Evolutionary conservation across 2,113 vertebrate species (phyloP).

Genomic region (Xyrauchen texanus): DNA sequence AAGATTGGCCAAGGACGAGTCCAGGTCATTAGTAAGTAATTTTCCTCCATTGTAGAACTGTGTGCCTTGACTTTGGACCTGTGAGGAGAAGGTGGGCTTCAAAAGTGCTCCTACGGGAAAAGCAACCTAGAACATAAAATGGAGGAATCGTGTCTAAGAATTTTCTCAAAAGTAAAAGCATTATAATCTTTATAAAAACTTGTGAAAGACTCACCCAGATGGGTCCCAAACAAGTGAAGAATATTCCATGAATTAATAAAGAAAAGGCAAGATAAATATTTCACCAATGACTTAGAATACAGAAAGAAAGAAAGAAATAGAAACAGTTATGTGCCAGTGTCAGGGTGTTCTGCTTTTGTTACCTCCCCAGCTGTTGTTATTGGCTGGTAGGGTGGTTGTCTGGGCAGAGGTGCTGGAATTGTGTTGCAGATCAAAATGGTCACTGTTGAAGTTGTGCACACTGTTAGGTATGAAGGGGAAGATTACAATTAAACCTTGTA

Average conservation of each 20-base stretch:
- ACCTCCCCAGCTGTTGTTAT: slow-evolving; percentile 90
- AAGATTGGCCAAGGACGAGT: slow-evolving; percentile 85
- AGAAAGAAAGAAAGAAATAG: neutral
- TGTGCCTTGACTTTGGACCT: slow-evolving; percentile 73
- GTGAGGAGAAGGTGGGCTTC: slow-evolving; percentile 76
- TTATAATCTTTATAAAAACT: neutral
- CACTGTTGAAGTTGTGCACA: slow-evolving; percentile 87
- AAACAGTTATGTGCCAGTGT: neutral
- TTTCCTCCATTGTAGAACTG: slow-evolving; percentile 73
- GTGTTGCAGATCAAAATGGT: slow-evolving; percentile 89
- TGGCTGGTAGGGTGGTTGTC: slow-evolving; percentile 85
- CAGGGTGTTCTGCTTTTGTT: slow-evolving; percentile 25
- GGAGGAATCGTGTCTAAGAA: neutral
- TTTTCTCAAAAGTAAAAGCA: slow-evolving; percentile 4
- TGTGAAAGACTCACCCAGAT: slow-evolving; percentile 39
- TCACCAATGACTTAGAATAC: neutral
- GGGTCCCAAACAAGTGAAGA: slow-evolving; percentile 19
- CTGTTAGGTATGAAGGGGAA: slow-evolving; percentile 62
- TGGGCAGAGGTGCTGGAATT: slow-evolving; percentile 83
- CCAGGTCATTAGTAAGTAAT: slow-evolving; percentile 81
- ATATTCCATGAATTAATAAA: neutral
- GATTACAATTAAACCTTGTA: neutral
- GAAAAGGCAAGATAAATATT: neutral
- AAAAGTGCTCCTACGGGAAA: slow-evolving; percentile 78
- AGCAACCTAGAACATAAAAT: slow-evolving; percentile 56